Evolutionary conservation across 2,797 vertebrate species (phyloP).

Genomic region (Notolabrus celidotus): DNA sequence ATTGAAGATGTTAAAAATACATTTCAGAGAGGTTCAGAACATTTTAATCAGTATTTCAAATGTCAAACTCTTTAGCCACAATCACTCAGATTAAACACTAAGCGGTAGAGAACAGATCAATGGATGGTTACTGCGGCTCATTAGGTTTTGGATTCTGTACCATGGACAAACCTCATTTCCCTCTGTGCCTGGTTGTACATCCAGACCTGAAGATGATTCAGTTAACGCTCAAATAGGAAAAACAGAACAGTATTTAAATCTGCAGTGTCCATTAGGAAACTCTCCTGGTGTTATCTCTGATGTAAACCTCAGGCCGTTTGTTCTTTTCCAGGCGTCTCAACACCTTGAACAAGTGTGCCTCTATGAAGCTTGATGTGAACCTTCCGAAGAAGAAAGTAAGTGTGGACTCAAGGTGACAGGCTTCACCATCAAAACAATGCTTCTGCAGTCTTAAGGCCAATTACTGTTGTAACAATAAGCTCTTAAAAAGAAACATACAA

Average conservation of each 20-base stretch:
- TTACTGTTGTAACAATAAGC: not conserved
- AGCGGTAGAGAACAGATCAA: conserved; percentile 60
- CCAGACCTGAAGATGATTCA: conserved; percentile 52
- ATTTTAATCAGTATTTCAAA: not conserved
- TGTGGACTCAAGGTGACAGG: not conserved
- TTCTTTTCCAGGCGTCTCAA: conserved; percentile 91
- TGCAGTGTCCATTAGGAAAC: conserved; percentile 30
- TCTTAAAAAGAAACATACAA: not conserved
- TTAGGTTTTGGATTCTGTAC: conserved; percentile 61
- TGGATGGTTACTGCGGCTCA: conserved; percentile 69
- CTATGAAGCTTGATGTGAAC: conserved; percentile 99
- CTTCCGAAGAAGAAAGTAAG: conserved; percentile 98
- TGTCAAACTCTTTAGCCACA: conserved; percentile 37
- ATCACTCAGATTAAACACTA: conserved; percentile 46
- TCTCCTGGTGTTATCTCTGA: conserved; percentile 32
- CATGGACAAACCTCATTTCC: conserved; percentile 47
- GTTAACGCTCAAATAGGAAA: conserved; percentile 40
- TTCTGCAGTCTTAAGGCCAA: not conserved
- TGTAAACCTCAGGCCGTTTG: conserved; percentile 62
- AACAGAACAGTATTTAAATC: conserved; percentile 41
- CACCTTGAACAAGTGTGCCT: conserved; percentile 98
- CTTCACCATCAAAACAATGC: not conserved
- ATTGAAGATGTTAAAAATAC: conserved; percentile 23
- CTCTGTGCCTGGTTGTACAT: conserved; percentile 30
- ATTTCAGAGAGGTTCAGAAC: no score